Base-by-base conservation (phyloP, 2,113 vertebrate genomes). In the Mesoclemmys tuberculata region DNA sequence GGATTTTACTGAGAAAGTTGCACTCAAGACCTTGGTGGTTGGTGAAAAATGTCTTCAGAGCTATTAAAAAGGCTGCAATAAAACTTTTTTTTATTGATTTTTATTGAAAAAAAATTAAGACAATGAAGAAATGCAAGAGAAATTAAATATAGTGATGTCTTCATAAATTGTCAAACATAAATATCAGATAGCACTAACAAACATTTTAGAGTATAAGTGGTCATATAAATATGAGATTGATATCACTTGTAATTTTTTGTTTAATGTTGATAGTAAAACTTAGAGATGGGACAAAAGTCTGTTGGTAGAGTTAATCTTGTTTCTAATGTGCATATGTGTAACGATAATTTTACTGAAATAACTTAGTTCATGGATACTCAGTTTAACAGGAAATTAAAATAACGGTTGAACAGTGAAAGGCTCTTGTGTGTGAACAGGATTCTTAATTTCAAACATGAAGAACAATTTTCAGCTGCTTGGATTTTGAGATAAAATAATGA, bases 1-100 rank as follows among this genome's bases (percentile, higher is more conserved):
- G 21, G 3, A 22, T 2, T n/a, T 90, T 97, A 82, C 85, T 95
- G 81, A 58, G 87, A 96, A 2, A 8, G 89, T 38, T 74, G 68
- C 10, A 80, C 68, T 93, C 35, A 88, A 87, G 80, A 95, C 75
- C 80, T 48, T 94, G 58, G 97, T 96, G 90, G 88, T 96, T 96
- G 94, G 96, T 90, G 92, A 16, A 93, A 93, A 92, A 92, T 75
- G 94, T 94, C 96, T 96, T 46, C 82, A 82, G 94, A 96, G 87
- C 84, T 85, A 49, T 26, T 27, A 84, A 56, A 68, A 89, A 49
- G 41, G 44, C 29, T 26, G 4, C 18, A 80, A 10, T 89, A 81
- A n/a, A 58, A 8, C n/a, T n/a, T 41, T 4, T 13, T 26, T 22
- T 11, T 44, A 54, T 14, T 2, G 64, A 89, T 54, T 81, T 41